Percentiles rank a stretch among this genome's conserved stretches.
These are phyloP conservation scores for Oryzias javanicus DNA, from an alignment of 2,113 vertebrate species.

Conservation along the genomic window DNA sequence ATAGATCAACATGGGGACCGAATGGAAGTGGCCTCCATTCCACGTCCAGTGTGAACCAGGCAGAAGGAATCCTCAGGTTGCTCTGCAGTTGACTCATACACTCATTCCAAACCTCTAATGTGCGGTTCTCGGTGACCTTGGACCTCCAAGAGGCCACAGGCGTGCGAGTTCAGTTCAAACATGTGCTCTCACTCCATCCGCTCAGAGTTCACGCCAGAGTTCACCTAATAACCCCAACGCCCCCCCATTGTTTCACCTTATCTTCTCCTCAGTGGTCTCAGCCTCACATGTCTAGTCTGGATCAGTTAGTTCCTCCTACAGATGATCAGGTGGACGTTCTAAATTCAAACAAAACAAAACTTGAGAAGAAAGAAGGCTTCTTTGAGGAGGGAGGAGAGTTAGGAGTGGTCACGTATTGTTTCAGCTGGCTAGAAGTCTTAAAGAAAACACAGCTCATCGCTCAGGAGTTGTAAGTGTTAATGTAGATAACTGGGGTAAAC, in stretches of 20 bases:
- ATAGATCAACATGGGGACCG: too few relatives aligned
- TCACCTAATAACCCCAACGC: neutral
- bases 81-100: slow-evolving; percentile 1
- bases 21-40: too few relatives aligned
- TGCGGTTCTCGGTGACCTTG: slow-evolving; percentile 32
- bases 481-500: slow-evolving; percentile 1
- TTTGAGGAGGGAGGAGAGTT: slow-evolving; percentile 39
- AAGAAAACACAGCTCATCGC: slow-evolving; percentile 21
- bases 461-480: slow-evolving; percentile 4
- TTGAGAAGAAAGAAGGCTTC: slow-evolving; percentile 39
- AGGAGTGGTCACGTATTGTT: slow-evolving; percentile 57
- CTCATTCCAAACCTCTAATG: slow-evolving; percentile 25
- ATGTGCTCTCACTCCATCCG: slow-evolving; percentile 57
- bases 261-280: slow-evolving; percentile 24
- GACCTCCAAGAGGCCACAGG: slow-evolving; percentile 18
- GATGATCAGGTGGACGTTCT: slow-evolving; percentile 36
- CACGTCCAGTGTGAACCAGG: too few relatives aligned
- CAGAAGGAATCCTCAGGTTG: too few relatives aligned
- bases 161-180: slow-evolving; percentile 31
- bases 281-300: slow-evolving; percentile 14
- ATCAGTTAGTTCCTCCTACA: slow-evolving; percentile 41
- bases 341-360: slow-evolving; percentile 57
- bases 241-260: slow-evolving; percentile 24
- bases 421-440: slow-evolving; percentile 60
- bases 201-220: slow-evolving; percentile 46